Conservation (phyloP, 2,888 invertebrate species). For the Oxycera nigricornis region DNA sequence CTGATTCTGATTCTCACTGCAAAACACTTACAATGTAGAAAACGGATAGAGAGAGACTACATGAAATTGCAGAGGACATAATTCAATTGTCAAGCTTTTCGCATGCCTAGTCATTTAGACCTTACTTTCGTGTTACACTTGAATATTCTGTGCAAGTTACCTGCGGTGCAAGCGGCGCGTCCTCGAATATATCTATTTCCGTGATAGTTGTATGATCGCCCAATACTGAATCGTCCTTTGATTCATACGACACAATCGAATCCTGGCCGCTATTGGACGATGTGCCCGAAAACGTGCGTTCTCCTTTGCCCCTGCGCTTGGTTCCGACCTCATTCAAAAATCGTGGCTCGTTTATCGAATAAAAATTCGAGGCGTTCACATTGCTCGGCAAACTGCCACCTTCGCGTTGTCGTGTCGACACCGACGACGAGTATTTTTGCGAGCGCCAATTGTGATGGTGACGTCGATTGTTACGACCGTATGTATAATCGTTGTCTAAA, state of each 20-base stretch:
- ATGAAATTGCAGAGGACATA: too few species aligned
- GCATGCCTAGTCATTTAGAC: neutral
- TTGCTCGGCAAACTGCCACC: constrained; percentile 70
- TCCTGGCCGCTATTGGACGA: constrained; percentile 32
- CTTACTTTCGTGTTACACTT: neutral
- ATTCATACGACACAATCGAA: constrained; percentile 16
- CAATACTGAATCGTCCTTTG: constrained; percentile 21
- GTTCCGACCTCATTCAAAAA: constrained; percentile 50
- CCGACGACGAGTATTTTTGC: constrained; percentile 57
- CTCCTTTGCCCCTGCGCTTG: constrained; percentile 48
- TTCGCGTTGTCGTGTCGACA: constrained; percentile 67
- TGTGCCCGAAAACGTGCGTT: constrained; percentile 44
- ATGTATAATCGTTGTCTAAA: constrained; percentile 58
- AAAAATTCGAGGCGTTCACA: constrained; percentile 63
- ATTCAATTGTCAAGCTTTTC: too few species aligned
- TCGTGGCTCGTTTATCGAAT: constrained; percentile 50
- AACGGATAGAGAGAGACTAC: too few species aligned
- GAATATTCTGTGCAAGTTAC: constrained; percentile 4
- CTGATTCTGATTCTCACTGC: too few species aligned
- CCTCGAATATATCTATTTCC: constrained; percentile 13
- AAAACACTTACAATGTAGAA: too few species aligned
- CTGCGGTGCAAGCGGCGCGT: constrained; percentile 28
- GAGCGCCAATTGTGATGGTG: constrained; percentile 60
- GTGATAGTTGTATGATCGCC: constrained; percentile 15
- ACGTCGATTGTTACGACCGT: constrained; percentile 52